Evolutionary conservation across 2,888 invertebrate species (phyloP), one percentile per base, ranked within the genome.

Genomic region (Cosmorhoe ocellata): DNA sequence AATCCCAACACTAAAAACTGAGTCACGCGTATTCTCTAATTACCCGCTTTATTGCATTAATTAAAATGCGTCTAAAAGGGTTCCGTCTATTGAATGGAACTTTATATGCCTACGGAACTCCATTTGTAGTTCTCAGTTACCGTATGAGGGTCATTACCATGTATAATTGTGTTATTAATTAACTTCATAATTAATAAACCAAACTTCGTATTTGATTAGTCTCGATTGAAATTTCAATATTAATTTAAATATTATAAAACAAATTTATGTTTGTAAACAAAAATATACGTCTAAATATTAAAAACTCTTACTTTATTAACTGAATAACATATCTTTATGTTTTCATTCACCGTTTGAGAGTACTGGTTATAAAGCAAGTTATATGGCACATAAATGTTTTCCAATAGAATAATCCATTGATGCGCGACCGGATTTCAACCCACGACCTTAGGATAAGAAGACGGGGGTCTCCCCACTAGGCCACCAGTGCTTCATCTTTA

Each of bases 11-110:
- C 79, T 80, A 62, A 33, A 12, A 8, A 24, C 36, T 47, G 55
- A 74, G 71, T 79, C 83, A 81, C 81, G 82, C 83, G 80, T 81
- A 79, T 81, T 64, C 70, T 78, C 76, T 85, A 87, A 88, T 89
- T 84, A 86, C 81, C 73, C 80, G 81, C 71, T 81, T 80, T 84
- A 90, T 89, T 88, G 87, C 81, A 84, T 88, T 88, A 88, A 89
- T 88, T 86, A 89, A 77, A 76, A 76, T 79, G 79, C 81, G 76
- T 69, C 78, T 74, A 72, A 86, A 85, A 90, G 88, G 89, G 89
- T 88, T 87, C 79, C 69, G 72, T 77, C 67, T 80, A 82, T 84
- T 78, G 78, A 79, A 76, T 71, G 76, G 66, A 70, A 76, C 79
- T 76, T 74, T 74, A 67, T 65, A 67, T 69, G 63, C 62, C 61